A percentile compares a stretch with the other conserved stretches of the same genome.
Evolutionary conservation across 2,888 invertebrate species (phyloP).

Genomic region (Ormyrus thymus): DNA sequence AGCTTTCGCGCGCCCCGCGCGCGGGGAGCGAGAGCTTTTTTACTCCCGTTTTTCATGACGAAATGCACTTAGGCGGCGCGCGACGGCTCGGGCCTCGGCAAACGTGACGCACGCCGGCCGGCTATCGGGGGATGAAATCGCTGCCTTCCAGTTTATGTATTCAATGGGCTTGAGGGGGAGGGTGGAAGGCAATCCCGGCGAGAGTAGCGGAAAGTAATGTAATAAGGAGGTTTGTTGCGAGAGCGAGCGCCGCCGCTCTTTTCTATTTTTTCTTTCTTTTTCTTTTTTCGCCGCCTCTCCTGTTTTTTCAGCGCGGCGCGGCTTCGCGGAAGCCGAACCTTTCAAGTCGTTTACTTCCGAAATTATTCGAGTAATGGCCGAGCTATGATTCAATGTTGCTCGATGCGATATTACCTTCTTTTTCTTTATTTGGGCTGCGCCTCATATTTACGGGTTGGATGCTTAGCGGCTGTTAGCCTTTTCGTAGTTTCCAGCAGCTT

Average conservation of each 20-base stretch:
- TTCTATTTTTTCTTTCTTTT: not conserved
- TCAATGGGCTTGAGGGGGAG: constrained; percentile 41
- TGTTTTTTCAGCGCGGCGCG: not conserved
- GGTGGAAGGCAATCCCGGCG: constrained; percentile 34
- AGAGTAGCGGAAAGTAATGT: constrained; percentile 44
- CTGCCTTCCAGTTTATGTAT: constrained; percentile 35
- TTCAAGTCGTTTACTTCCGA: constrained; percentile 36
- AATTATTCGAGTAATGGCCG: constrained; percentile 21
- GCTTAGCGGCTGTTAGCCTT: too few relatives aligned
- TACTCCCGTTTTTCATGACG: constrained; percentile 44
- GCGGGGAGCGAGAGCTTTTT: not conserved
- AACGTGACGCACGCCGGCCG: constrained; percentile 37
- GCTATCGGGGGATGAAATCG: constrained; percentile 51
- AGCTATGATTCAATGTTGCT: constrained; percentile 10
- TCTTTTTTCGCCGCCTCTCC: not conserved
- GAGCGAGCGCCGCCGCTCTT: not conserved
- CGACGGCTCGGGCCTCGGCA: constrained; percentile 36
- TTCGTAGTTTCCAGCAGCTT: too few relatives aligned
- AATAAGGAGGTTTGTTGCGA: constrained; percentile 42
- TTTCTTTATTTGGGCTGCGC: too few relatives aligned
- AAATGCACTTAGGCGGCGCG: constrained; percentile 51
- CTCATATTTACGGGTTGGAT: too few relatives aligned
- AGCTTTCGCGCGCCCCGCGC: constrained; percentile 15
- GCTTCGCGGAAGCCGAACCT: constrained; percentile 27
- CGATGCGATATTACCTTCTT: not conserved